These are phyloP conservation scores for Bimastos eiseni DNA, from an alignment of 2,888 invertebrate species.

Conservation along the genomic window DNA sequence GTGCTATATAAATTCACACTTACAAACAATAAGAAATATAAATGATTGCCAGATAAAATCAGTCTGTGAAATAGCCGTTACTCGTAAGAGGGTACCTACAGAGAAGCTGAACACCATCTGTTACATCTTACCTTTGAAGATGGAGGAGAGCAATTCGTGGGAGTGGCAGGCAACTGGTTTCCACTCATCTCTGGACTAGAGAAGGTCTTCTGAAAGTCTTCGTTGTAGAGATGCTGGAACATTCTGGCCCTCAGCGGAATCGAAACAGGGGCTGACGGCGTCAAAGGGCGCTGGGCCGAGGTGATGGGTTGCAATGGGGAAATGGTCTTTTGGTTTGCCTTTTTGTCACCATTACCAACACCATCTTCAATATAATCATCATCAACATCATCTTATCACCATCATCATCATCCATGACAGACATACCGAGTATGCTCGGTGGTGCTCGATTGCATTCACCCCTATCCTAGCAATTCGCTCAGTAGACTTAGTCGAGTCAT, in stretches of 20 bases:
- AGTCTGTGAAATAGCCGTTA: background rate
- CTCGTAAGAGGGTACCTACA: background rate
- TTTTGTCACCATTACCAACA: background rate
- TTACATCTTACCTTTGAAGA: background rate
- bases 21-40: background rate
- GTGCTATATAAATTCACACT: background rate
- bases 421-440: no score
- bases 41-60: background rate
- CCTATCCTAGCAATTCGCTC: no score
- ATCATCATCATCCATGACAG: background rate
- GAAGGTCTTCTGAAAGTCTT: conserved; percentile 1
- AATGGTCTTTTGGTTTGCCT: background rate
- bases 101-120: background rate
- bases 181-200: conserved; percentile 1
- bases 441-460: no score
- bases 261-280: background rate
- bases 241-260: conserved; percentile 14
- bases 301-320: background rate
- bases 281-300: background rate
- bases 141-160: background rate
- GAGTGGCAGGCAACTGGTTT: background rate
- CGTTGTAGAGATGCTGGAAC: background rate
- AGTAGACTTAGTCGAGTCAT: no score
- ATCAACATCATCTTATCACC: background rate
- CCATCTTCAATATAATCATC: background rate